Evolutionary conservation across 1,140 invertebrate genomes (phyloP).

Genomic region (Proctacanthus coquilletti): DNA sequence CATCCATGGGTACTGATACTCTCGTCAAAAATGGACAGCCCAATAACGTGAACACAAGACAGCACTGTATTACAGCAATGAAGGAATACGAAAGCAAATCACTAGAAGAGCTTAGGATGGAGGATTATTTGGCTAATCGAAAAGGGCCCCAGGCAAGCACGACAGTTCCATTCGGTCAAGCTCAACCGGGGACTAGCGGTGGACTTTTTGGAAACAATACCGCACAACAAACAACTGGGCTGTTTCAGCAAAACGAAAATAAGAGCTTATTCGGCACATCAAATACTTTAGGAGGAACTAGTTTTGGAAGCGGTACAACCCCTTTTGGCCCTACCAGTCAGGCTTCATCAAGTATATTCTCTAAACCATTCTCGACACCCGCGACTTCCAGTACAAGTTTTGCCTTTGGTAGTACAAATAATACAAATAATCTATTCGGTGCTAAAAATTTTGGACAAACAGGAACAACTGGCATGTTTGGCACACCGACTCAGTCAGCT

Average conservation of each 20-base stretch:
- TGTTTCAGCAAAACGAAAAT: conserved; percentile 31
- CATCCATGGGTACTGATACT: conserved; percentile 75
- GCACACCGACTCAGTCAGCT: conserved; percentile 17
- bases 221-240: conserved; percentile 17
- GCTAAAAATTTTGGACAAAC: conserved; percentile 26
- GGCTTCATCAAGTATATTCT: conserved; percentile 18
- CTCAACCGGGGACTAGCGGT: conserved; percentile 23
- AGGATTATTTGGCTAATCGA: conserved; percentile 81
- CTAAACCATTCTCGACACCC: conserved; percentile 36
- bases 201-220: conserved; percentile 28
- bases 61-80: conserved; percentile 95
- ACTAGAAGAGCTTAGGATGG: conserved; percentile 79
- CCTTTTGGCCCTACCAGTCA: conserved; percentile 28
- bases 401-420: conserved; percentile 34
- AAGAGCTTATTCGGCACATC: conserved; percentile 18
- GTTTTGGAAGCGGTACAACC: conserved; percentile 16
- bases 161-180: conserved; percentile 8
- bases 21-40: conserved; percentile 75
- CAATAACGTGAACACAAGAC: conserved; percentile 72
- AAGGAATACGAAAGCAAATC: conserved; percentile 94
- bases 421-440: conserved; percentile 29
- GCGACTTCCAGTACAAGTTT: conserved; percentile 39
- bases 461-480: conserved; percentile 11
- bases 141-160: conserved; percentile 46
- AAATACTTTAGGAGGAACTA: conserved; percentile 27